Evolutionary conservation across 2,797 vertebrate species (phyloP).

Genomic region (Cirrhinus mrigala): DNA sequence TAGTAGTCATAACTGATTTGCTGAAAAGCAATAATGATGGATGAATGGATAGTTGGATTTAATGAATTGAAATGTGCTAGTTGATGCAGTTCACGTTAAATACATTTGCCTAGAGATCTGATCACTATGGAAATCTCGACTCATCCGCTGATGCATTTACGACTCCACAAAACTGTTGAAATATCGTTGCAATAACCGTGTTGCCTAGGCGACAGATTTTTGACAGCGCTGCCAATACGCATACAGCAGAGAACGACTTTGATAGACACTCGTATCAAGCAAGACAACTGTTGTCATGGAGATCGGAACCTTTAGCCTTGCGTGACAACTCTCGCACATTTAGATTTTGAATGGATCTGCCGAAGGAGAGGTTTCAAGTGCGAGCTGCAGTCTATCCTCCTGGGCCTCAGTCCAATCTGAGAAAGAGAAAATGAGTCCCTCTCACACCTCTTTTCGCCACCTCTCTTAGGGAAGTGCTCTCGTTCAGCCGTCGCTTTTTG

Average conservation of each 20-base stretch:
- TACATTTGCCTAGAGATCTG: neutral
- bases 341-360: constrained; percentile 31
- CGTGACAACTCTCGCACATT: constrained; percentile 14
- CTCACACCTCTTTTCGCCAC: constrained; percentile 37
- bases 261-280: constrained; percentile 35
- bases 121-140: neutral
- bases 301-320: constrained; percentile 30
- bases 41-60: neutral
- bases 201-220: constrained; percentile 34
- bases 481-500: constrained; percentile 29
- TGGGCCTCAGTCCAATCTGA: constrained; percentile 45
- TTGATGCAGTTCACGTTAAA: constrained; percentile 21
- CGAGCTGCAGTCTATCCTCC: constrained; percentile 23
- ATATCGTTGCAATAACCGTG: neutral
- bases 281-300: constrained; percentile 52
- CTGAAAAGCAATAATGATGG: constrained; percentile 6
- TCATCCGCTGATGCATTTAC: constrained; percentile 12
- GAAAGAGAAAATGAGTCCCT: constrained; percentile 46
- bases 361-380: constrained; percentile 26
- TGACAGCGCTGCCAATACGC: constrained; percentile 9
- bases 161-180: constrained; percentile 1
- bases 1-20: neutral
- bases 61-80: neutral
- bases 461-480: constrained; percentile 38
- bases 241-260: neutral